Percentiles rank a stretch among this genome's conserved stretches.
Conservation (phyloP, 2,797 vertebrate species). For the Echiichthys vipera region DNA sequence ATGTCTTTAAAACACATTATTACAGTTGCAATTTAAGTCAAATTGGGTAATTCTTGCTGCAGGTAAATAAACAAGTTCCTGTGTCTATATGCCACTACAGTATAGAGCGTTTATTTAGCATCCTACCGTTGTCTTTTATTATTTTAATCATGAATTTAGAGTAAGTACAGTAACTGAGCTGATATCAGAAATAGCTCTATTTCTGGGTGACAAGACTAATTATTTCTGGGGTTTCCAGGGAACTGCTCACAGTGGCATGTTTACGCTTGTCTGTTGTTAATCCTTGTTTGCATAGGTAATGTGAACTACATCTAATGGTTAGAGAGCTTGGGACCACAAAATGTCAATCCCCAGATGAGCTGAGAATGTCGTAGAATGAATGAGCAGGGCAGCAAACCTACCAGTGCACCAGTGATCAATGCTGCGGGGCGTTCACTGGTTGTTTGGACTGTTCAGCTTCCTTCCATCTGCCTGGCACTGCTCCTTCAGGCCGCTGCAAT, state of each 20-base stretch:
- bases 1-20: neutral
- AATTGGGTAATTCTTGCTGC: neutral
- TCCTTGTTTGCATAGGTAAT: slow-evolving; percentile 17
- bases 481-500: slow-evolving; percentile 30
- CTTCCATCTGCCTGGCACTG: slow-evolving; percentile 16
- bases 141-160: neutral
- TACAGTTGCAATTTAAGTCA: neutral
- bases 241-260: neutral
- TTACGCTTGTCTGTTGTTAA: slow-evolving; percentile 4
- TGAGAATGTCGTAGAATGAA: slow-evolving; percentile 2
- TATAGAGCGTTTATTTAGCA: neutral
- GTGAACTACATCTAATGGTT: neutral
- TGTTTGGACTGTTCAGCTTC: slow-evolving; percentile 47
- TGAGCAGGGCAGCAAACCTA: slow-evolving; percentile 39
- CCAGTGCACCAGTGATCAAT: slow-evolving; percentile 1
- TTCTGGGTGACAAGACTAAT: slow-evolving; percentile 9
- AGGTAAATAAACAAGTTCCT: too few relatives aligned
- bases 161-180: neutral
- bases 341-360: slow-evolving; percentile 7
- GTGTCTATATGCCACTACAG: too few relatives aligned
- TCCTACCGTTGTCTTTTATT: neutral
- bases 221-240: slow-evolving; percentile 5
- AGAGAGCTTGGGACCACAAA: neutral
- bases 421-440: slow-evolving; percentile 42
- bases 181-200: neutral